A percentile compares a stretch with the other conserved stretches of the same genome.
phyloP scores from a whole-genome alignment of 2,797 vertebrate genomes.

The Nasua narica region DNA sequence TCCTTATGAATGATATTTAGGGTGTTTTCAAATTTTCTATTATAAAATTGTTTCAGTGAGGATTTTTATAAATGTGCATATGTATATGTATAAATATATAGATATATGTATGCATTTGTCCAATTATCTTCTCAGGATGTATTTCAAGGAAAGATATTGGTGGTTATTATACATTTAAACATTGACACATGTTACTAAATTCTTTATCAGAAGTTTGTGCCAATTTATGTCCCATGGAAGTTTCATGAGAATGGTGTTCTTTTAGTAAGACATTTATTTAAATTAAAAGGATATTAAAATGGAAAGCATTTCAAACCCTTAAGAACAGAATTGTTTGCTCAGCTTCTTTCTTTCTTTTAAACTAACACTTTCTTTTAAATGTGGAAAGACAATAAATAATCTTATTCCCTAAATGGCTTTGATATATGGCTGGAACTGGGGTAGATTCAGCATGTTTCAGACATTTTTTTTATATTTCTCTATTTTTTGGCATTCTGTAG shows the following conservation, averaged over 20 bases:
- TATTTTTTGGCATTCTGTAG: not conserved
- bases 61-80: not conserved
- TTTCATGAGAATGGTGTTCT: not conserved
- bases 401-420: not conserved
- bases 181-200: not conserved
- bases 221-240: not conserved
- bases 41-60: not conserved
- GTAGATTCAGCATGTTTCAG: not conserved
- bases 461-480: conserved; percentile 21
- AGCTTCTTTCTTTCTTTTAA: not conserved
- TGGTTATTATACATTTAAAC: not conserved
- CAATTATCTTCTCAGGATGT: not conserved
- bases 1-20: not conserved
- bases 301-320: not conserved
- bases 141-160: not conserved
- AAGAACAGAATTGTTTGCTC: not conserved
- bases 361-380: conserved; percentile 18
- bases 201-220: not conserved
- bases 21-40: not conserved
- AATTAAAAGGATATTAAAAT: not conserved
- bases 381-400: not conserved
- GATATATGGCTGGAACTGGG: not conserved
- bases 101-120: not conserved
- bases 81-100: not conserved
- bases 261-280: not conserved